These are phyloP conservation scores for Aegypius monachus DNA, from an alignment of 2,113 vertebrate genomes.

Conservation along the genomic window DNA sequence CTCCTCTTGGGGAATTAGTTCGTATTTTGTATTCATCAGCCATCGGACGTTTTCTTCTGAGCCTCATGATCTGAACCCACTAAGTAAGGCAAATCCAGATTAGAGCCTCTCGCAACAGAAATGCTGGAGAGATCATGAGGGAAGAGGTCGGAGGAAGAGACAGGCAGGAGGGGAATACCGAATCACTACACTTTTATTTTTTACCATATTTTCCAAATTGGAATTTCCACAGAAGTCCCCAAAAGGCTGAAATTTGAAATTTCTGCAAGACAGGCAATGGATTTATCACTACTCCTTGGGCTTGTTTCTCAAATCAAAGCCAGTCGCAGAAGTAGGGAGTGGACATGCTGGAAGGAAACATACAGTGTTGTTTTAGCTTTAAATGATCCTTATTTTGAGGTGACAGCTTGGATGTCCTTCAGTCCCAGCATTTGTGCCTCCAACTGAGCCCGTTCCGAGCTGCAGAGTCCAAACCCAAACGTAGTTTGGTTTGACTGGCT, in stretches of 20 bases:
- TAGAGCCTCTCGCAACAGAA: neutral
- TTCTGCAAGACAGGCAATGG: neutral
- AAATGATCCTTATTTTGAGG: neutral
- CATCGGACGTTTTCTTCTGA: neutral
- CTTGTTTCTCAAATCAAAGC: neutral
- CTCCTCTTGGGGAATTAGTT: neutral
- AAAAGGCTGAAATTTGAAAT: neutral
- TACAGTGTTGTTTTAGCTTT: neutral
- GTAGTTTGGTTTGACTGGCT: neutral
- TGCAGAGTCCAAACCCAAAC: neutral
- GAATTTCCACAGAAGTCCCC: neutral
- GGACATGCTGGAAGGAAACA: neutral
- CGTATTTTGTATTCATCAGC: neutral
- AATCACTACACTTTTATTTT: neutral
- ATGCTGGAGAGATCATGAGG: neutral
- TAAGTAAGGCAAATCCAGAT: constrained; percentile 54
- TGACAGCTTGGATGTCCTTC: neutral
- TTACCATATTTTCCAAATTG: neutral
- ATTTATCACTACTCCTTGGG: neutral
- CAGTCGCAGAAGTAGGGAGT: neutral
- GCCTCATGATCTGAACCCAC: constrained; percentile 6
- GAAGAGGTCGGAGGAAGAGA: neutral
- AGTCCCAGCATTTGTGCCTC: neutral
- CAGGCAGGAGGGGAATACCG: rapidly evolving
- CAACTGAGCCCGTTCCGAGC: neutral